Evolutionary conservation across 2,113 vertebrate species (phyloP).

Genomic region (Eulemur rufifrons): DNA sequence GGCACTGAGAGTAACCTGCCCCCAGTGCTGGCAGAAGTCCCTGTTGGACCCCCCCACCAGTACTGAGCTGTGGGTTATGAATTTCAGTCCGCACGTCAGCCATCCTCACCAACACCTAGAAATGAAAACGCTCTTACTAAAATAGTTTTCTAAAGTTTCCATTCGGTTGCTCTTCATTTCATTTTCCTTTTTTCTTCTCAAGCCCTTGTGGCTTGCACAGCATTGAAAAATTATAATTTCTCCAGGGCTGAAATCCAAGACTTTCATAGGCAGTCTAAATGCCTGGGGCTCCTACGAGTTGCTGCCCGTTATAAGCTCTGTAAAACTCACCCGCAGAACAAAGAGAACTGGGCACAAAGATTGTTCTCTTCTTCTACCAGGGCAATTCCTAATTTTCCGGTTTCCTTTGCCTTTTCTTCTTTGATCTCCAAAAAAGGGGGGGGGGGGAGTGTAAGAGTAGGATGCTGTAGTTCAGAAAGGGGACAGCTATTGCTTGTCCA

Average conservation of each 20-base stretch:
- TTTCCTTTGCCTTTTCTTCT: conserved; percentile 74
- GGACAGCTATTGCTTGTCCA: conserved; percentile 76
- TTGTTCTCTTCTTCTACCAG: conserved; percentile 31
- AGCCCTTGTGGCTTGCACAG: conserved; percentile 54
- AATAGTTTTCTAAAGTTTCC: neutral
- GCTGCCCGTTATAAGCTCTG: conserved; percentile 71
- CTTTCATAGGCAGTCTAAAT: conserved; percentile 70
- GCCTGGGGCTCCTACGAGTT: conserved; percentile 73
- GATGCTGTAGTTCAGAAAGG: conserved; percentile 73
- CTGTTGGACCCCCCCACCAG: accelerated
- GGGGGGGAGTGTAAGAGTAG: conserved; percentile 65
- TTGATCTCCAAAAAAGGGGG: conserved; percentile 78
- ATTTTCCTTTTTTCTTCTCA: conserved; percentile 20
- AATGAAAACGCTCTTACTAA: neutral
- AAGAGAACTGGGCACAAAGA: conserved; percentile 74
- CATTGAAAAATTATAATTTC: conserved; percentile 73
- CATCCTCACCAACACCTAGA: neutral
- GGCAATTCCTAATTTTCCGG: conserved; percentile 68
- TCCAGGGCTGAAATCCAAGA: conserved; percentile 79
- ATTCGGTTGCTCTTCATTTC: conserved; percentile 62
- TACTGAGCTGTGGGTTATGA: neutral
- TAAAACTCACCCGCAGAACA: conserved; percentile 75
- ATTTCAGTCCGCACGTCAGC: neutral
- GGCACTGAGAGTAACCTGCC: too few relatives aligned
- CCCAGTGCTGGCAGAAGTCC: neutral